A percentile compares a stretch with the other conserved stretches of the same genome.
Evolutionary conservation across 2,113 vertebrate species (phyloP).

Genomic region (Raphicerus campestris): DNA sequence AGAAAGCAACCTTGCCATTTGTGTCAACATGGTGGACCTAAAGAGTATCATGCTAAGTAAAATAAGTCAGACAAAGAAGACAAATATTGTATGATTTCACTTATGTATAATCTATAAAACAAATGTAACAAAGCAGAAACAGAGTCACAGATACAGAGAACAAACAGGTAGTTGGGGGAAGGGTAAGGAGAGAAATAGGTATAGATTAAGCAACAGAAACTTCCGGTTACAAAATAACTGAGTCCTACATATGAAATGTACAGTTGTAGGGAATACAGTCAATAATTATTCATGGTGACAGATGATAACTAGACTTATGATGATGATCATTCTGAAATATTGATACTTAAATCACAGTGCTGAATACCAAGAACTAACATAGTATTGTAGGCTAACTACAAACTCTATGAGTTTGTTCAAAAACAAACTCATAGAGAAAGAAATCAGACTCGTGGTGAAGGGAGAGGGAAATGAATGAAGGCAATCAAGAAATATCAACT

Average conservation of each 20-base stretch:
- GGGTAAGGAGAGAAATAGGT: neutral
- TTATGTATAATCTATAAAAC: neutral
- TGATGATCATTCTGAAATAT: neutral
- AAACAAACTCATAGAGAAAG: neutral
- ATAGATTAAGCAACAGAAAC: neutral
- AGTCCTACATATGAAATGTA: neutral
- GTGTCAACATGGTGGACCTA: neutral
- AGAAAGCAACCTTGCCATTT: neutral
- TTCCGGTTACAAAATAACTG: neutral
- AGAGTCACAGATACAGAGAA: neutral
- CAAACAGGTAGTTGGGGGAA: neutral
- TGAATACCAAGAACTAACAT: neutral
- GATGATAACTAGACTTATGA: neutral
- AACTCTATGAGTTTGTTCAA: no score
- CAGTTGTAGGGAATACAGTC: neutral
- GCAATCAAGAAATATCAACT: neutral
- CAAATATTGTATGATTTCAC: neutral
- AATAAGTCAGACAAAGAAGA: neutral
- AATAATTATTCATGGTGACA: neutral
- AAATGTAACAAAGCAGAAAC: neutral
- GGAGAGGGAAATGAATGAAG: neutral
- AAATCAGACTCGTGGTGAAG: neutral
- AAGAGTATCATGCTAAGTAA: neutral
- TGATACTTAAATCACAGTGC: neutral
- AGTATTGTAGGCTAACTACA: neutral